These are phyloP conservation scores for Orius insidiosus DNA, from an alignment of 1,140 invertebrate genomes.

Conservation along the genomic window DNA sequence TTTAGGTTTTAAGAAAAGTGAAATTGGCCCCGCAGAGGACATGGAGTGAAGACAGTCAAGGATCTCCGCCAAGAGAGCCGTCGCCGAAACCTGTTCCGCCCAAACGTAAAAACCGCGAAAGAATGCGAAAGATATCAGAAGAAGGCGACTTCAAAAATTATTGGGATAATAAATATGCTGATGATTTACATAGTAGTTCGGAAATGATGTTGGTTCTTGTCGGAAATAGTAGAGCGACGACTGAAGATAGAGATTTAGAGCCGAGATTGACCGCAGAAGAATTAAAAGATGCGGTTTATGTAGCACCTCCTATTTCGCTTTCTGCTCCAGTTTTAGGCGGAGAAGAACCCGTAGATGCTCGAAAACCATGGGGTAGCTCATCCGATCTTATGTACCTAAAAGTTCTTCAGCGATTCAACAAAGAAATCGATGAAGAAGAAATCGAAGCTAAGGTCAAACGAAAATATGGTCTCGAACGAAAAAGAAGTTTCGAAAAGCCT, in stretches of 20 bases:
- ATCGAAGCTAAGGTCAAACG: slow-evolving; percentile 30
- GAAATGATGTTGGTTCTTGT: slow-evolving; percentile 67
- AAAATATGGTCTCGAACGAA: slow-evolving; percentile 16
- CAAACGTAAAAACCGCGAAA: slow-evolving; percentile 1
- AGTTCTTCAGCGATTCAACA: slow-evolving; percentile 59
- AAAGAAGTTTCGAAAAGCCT: slow-evolving; percentile 17
- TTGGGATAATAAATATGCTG: slow-evolving; percentile 18
- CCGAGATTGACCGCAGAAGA: slow-evolving; percentile 11
- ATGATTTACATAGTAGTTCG: slow-evolving; percentile 36
- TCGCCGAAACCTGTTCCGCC: slow-evolving; percentile 6
- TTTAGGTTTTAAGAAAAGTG: slow-evolving; percentile 14
- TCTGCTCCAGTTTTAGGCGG: slow-evolving; percentile 55
- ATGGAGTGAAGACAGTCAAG: slow-evolving; percentile 17
- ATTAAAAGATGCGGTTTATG: slow-evolving; percentile 31
- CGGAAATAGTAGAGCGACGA: slow-evolving; percentile 31
- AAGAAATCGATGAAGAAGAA: slow-evolving; percentile 52
- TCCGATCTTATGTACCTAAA: slow-evolving; percentile 61
- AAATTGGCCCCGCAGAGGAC: slow-evolving; percentile 15
- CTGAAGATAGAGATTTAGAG: not conserved
- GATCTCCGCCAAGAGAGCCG: slow-evolving; percentile 10
- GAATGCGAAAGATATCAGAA: not conserved
- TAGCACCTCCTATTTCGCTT: slow-evolving; percentile 57
- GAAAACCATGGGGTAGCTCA: slow-evolving; percentile 58
- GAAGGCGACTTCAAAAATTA: slow-evolving; percentile 1
- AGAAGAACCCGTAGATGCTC: slow-evolving; percentile 26